Conservation (phyloP, 2,113 vertebrate genomes). For the Oxygymnocypris stewartii region DNA sequence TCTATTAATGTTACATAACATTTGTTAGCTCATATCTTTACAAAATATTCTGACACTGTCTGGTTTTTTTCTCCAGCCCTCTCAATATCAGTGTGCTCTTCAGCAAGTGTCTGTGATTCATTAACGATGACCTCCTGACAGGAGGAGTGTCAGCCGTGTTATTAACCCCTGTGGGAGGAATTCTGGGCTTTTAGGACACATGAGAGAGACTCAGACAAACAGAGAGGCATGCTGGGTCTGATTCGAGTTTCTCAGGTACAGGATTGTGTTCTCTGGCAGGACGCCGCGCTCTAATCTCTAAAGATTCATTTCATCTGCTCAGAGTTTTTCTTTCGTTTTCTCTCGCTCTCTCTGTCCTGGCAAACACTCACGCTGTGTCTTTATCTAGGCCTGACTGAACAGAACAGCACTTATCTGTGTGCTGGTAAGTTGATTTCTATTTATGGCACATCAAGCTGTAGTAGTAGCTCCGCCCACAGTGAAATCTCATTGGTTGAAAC, state of each 20-base stretch:
- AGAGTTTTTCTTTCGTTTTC: neutral
- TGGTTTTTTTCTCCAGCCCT: neutral
- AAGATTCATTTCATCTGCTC: neutral
- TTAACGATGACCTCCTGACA: neutral
- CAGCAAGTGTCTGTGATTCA: neutral
- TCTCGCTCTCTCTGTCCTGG: neutral
- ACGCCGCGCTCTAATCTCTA: neutral
- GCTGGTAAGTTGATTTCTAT: neutral
- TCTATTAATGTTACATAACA: neutral
- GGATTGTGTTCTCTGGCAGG: neutral
- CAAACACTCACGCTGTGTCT: neutral
- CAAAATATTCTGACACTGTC: neutral
- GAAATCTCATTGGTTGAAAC: neutral
- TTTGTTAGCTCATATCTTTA: neutral
- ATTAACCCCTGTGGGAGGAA: neutral
- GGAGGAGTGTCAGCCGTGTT: neutral
- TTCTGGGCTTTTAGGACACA: neutral
- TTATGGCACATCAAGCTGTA: neutral
- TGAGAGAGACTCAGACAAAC: neutral
- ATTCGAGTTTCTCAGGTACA: neutral
- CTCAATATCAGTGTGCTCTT: neutral
- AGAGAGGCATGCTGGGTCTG: neutral
- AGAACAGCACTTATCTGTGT: neutral
- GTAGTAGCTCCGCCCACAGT: neutral
- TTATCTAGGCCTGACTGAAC: neutral